These are phyloP conservation scores for Peromyscus attwateri DNA, from an alignment of 2,797 vertebrate species.

Conservation along the genomic window DNA sequence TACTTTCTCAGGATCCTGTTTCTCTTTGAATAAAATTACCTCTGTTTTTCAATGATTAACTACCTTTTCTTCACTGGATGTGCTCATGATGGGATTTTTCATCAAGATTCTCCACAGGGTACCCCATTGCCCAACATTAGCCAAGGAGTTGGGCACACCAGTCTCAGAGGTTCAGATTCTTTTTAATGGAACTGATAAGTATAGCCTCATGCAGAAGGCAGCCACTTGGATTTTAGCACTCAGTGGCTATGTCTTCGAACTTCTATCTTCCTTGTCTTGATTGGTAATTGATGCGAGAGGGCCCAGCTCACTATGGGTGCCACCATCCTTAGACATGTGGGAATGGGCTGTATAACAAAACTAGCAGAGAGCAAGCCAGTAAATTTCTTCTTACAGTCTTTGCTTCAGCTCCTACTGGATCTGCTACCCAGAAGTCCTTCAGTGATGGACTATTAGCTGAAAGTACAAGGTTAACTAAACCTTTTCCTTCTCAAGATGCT, in stretches of 20 bases:
- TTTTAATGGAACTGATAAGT: neutral
- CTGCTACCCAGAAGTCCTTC: neutral
- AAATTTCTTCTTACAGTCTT: neutral
- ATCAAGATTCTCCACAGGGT: no score
- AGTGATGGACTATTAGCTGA: neutral
- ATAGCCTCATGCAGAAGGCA: neutral
- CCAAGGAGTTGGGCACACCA: neutral
- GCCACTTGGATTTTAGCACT: neutral
- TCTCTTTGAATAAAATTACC: neutral
- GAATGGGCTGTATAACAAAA: neutral
- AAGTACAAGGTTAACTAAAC: neutral
- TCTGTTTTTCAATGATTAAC: neutral
- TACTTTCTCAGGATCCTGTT: neutral
- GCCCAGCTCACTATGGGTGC: neutral
- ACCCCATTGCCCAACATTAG: neutral
- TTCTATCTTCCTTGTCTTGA: no score
- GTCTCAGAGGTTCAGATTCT: neutral
- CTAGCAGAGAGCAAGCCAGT: neutral
- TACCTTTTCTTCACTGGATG: neutral
- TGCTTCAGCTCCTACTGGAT: neutral
- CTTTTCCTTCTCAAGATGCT: neutral
- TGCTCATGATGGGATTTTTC: neutral
- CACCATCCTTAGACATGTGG: neutral
- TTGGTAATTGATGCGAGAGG: neutral
- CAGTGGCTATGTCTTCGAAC: neutral